These are phyloP conservation scores for Salticus scenicus DNA, from an alignment of 2,888 invertebrate species.

Conservation along the genomic window DNA sequence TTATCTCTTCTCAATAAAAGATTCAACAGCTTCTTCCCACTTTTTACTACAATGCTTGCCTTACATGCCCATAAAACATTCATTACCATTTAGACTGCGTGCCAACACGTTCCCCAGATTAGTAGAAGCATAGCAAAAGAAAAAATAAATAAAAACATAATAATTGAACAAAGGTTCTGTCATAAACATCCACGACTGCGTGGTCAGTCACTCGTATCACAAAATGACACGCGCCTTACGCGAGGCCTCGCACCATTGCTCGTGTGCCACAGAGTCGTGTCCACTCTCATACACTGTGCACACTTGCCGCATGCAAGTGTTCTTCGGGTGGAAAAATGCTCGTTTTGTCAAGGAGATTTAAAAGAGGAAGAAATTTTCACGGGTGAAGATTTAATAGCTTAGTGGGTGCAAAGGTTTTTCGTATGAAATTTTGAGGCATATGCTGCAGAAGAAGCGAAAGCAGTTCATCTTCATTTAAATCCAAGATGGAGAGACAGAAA, in stretches of 20 bases:
- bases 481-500: no score
- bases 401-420: not conserved
- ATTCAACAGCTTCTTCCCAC: not conserved
- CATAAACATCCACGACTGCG: slow-evolving; percentile 59
- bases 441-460: not conserved
- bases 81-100: slow-evolving; percentile 27
- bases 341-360: slow-evolving; percentile 16
- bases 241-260: slow-evolving; percentile 49
- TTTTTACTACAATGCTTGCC: not conserved
- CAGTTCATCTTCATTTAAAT: no score
- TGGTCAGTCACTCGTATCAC: slow-evolving; percentile 54
- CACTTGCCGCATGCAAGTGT: not conserved
- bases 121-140: slow-evolving; percentile 26
- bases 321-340: slow-evolving; percentile 14
- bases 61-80: not conserved
- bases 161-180: slow-evolving; percentile 63
- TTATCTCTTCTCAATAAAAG: not conserved
- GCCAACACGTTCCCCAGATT: slow-evolving; percentile 61
- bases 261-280: slow-evolving; percentile 7
- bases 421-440: not conserved
- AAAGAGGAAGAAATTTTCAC: not conserved
- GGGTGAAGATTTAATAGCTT: not conserved
- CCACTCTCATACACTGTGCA: not conserved
- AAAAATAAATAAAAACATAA: slow-evolving; percentile 40
- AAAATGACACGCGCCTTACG: slow-evolving; percentile 45